Base-by-base conservation (phyloP, 2,888 invertebrate species). In the Pardosa pseudoannulata region DNA sequence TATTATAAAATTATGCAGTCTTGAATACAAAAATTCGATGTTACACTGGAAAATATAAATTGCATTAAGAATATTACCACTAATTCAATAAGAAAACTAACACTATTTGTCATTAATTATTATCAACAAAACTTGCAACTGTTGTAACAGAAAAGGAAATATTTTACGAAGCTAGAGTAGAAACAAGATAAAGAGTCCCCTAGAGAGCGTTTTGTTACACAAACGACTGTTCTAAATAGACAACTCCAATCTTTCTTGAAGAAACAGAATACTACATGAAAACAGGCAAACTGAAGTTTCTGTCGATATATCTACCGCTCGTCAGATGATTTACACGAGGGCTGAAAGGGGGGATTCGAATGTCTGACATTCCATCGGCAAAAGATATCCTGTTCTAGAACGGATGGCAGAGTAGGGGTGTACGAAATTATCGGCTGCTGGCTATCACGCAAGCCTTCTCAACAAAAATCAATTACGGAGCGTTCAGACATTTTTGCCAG, bases 301-400 rank as follows among this genome's bases (percentile, higher is more conserved):
- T 56, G 56, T 56, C 56, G 56, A 56, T 56, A 56, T 56, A 56
- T 56, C 56, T 56, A 56, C 56, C 19, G 5, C 56, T 56, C 19
- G 56, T 56, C 56, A 56, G 23, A 23, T 56, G 56, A 56, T 56
- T 56, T 56, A 56, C 56, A 23, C 23, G 56, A 23, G 56, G 56
- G 13, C 16, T 3, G 56, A 56, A 56, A 11, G 56, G 56, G 56
- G 11, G 16, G 5, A 56, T 23, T 56, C 5, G 56, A 56, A 56
- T 56, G 23, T 23, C 23, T 23, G 19, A 56, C 56, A 23, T 56
- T 56, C 56, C 56, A 56, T 56, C 23, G 56, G 56, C 56, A 23
- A 23, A 46, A 6, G 46, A 23, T 56, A 56, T 56, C 23, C 23
- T 23, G 23, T 1, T 5, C 6, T 23, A 23, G 23, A 11, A 23